Evolutionary conservation across 2,113 vertebrate species (phyloP).

Genomic region (Sphyrna mokarran): DNA sequence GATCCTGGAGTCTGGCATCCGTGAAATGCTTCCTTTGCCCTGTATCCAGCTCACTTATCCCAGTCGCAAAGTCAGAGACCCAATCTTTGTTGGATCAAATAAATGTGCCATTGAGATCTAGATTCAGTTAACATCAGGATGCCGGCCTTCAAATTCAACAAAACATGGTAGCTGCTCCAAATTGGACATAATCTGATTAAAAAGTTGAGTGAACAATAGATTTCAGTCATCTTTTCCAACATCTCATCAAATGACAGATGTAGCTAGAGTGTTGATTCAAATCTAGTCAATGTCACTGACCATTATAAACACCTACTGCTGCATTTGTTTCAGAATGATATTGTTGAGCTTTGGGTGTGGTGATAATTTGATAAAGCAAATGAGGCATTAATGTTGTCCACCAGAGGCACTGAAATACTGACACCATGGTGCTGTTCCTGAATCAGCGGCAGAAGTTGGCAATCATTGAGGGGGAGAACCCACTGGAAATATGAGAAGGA

Average conservation of each 20-base stretch:
- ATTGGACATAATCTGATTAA: background rate
- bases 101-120: background rate
- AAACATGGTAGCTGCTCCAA: background rate
- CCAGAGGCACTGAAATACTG: background rate
- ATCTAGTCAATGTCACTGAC: background rate
- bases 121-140: background rate
- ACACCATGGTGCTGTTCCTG: background rate
- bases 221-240: background rate
- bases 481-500: background rate
- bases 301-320: background rate
- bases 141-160: background rate
- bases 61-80: background rate
- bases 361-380: background rate
- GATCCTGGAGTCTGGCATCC: background rate
- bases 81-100: constrained; percentile 1
- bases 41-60: background rate
- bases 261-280: background rate
- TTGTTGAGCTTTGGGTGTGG: background rate
- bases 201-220: background rate
- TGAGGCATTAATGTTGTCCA: background rate
- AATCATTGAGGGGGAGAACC: background rate
- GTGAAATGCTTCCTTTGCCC: background rate
- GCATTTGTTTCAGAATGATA: background rate
- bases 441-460: background rate
- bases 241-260: background rate